Conservation (phyloP, 2,113 vertebrate genomes). For the Atlantisia rogersi region DNA sequence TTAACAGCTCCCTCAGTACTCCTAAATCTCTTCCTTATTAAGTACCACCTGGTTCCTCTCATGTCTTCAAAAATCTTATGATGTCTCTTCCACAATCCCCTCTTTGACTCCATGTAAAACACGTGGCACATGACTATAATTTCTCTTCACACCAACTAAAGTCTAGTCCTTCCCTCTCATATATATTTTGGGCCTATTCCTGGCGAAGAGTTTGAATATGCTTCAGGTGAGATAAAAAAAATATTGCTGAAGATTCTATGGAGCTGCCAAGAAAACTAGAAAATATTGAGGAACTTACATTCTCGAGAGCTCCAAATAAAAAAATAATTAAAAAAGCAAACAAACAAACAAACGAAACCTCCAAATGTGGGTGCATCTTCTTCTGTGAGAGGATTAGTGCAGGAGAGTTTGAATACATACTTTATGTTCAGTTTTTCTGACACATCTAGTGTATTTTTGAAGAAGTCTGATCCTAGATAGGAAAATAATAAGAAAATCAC, state of each 20-base stretch:
- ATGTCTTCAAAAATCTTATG: neutral
- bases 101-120: neutral
- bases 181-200: neutral
- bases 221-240: neutral
- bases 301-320: neutral
- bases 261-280: neutral
- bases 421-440: neutral
- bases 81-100: neutral
- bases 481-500: neutral
- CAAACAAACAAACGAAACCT: too few relatives aligned
- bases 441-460: neutral
- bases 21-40: neutral
- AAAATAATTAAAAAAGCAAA: too few relatives aligned
- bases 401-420: neutral
- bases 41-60: neutral
- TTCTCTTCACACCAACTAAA: neutral
- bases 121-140: neutral
- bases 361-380: neutral
- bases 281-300: neutral
- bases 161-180: neutral
- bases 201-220: neutral
- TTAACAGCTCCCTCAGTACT: fast-evolving
- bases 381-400: neutral
- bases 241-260: neutral
- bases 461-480: neutral